phyloP scores from a whole-genome alignment of 2,888 invertebrate species.

The Brachyptera risi region DNA sequence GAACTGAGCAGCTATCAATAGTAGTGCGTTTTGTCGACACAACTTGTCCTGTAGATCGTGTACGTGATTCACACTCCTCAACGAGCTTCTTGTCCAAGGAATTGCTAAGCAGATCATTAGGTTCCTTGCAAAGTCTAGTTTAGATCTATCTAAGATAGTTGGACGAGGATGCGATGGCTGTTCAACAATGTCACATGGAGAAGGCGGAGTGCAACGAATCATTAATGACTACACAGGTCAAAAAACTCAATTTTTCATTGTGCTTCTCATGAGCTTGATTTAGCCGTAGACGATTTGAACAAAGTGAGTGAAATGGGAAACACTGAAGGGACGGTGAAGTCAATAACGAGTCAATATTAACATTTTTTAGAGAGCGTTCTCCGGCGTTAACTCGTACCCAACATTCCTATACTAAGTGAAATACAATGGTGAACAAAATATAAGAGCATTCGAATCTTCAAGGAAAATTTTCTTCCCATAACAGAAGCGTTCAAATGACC shows the following conservation, averaged over 20 bases:
- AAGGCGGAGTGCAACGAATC: conserved; percentile 33
- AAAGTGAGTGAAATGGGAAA: conserved; percentile 35
- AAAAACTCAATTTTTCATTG: conserved; percentile 32
- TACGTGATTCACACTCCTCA: conserved; percentile 23
- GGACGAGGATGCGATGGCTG: conserved; percentile 37
- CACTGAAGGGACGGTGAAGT: conserved; percentile 35
- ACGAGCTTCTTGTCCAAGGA: conserved; percentile 25
- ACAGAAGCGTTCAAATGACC: background rate
- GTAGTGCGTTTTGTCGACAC: conserved; percentile 26
- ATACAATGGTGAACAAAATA: conserved; percentile 34
- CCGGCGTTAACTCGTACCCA: conserved; percentile 29
- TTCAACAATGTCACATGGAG: conserved; percentile 35
- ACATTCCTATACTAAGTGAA: conserved; percentile 15
- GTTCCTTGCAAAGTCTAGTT: conserved; percentile 24
- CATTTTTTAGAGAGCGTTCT: conserved; percentile 35
- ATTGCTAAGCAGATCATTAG: conserved; percentile 29
- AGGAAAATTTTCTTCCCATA: conserved; percentile 29
- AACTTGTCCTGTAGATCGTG: background rate
- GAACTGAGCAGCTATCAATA: conserved; percentile 38
- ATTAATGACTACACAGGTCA: background rate
- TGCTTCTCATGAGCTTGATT: conserved; percentile 35
- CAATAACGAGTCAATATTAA: conserved; percentile 33
- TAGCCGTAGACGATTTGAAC: conserved; percentile 36
- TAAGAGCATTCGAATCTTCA: conserved; percentile 31
- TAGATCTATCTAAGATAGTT: conserved; percentile 31